Percentiles rank a stretch among this genome's conserved stretches.
phyloP scores from a whole-genome alignment of 2,888 invertebrate genomes.

The Helicoverpa assulta region DNA sequence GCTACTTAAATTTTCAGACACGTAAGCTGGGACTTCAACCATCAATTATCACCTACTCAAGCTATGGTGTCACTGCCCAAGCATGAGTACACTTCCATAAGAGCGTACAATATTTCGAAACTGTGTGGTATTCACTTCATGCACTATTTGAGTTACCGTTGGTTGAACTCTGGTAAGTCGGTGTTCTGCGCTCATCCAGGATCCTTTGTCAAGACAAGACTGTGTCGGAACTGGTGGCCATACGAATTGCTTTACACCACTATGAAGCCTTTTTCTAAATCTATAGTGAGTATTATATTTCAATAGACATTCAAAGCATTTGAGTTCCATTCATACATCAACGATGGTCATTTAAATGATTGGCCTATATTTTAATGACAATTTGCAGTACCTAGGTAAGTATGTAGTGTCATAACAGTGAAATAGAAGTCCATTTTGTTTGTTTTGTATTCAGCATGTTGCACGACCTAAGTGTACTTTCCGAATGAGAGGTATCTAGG shows the following conservation, averaged over 20 bases:
- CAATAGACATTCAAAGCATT: too few relatives aligned
- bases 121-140: slow-evolving; percentile 94
- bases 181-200: slow-evolving; percentile 97
- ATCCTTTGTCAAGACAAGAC: slow-evolving; percentile 95
- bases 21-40: slow-evolving; percentile 74
- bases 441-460: too few relatives aligned
- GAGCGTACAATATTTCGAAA: slow-evolving; percentile 97
- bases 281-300: slow-evolving; percentile 91
- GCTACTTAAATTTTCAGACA: slow-evolving; percentile 69
- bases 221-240: slow-evolving; percentile 96
- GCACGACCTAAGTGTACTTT: too few relatives aligned
- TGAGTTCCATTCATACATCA: too few relatives aligned
- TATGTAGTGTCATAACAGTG: too few relatives aligned
- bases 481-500: too few relatives aligned
- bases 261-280: slow-evolving; percentile 97
- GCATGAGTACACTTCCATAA: slow-evolving; percentile 94
- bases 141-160: slow-evolving; percentile 91
- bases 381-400: too few relatives aligned
- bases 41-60: slow-evolving; percentile 82
- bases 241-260: slow-evolving; percentile 93
- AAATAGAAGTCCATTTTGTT: too few relatives aligned
- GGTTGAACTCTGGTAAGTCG: slow-evolving; percentile 92
- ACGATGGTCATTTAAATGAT: too few relatives aligned
- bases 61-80: slow-evolving; percentile 92
- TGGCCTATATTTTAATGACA: too few relatives aligned